Evolutionary conservation across 2,113 vertebrate genomes (phyloP), one percentile per base, ranked within the genome.

Genomic region (Siphamia tubifer): DNA sequence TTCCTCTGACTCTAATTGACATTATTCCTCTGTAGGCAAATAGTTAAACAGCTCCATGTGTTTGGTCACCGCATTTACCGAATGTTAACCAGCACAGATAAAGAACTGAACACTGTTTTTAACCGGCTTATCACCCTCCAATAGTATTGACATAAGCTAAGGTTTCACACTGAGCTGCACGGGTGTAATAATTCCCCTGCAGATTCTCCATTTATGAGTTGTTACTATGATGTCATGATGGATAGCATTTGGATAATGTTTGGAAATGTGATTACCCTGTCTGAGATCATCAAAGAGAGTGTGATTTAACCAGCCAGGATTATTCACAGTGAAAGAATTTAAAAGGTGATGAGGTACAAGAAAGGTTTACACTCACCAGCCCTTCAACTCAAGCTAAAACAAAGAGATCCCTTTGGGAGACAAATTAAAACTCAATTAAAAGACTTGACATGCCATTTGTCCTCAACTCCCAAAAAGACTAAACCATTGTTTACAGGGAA

Each of bases 1-100:
- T 82, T 84, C 78, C 73, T 73, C 42, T 47, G 9, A 32, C 42
- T 73, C 32, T 57, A 69, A 79, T 30, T 71, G 44, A 55, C 51
- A 68, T 24, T 20, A 56, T 52, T 57, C 62, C 47, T 32, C 13
- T 2, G n/a, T 10, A 47, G 31, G 49, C 69, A 70, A 49, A 77
- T 11, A 25, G 34, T 27, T 67, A 25, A 74, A 73, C 23, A 52
- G 43, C 45, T 56, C 31, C 57, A 58, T 47, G 54, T 65, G 74
- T 72, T 32, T 24, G 31, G 54, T 47, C 53, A 76, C 55, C 72
- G 25, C 34, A 52, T 63, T 35, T 58, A 57, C 48, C 52, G 38
- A 55, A 36, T 21, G 5, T 11, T 47, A 72, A 80, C 74, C 56
- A 53, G 51, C 10, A 38, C 31, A 47, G 66, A 71, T 35, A 43